A percentile compares a stretch with the other conserved stretches of the same genome.
These are phyloP conservation scores for Gephyroberyx darwinii DNA, from an alignment of 2,797 vertebrate genomes.

Conservation along the genomic window DNA sequence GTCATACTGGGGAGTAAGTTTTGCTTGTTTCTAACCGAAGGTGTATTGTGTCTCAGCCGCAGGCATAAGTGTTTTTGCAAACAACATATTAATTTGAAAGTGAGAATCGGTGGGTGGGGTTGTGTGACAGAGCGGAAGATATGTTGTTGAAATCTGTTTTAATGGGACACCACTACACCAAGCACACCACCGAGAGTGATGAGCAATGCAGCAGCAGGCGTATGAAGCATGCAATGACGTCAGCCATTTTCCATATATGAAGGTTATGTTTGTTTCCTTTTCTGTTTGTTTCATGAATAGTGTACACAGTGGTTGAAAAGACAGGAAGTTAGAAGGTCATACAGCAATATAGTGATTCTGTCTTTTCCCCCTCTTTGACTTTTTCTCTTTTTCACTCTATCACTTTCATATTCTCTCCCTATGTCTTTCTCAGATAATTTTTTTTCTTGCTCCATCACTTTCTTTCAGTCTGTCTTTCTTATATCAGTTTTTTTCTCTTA, in stretches of 20 bases:
- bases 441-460: conserved; percentile 22
- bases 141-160: conserved; percentile 22
- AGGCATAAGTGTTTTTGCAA: conserved; percentile 20
- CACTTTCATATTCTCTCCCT: conserved; percentile 23
- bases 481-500: neutral
- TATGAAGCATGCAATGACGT: neutral
- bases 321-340: conserved; percentile 69
- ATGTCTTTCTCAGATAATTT: neutral
- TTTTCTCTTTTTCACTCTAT: neutral
- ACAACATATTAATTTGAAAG: conserved; percentile 48
- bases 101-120: conserved; percentile 50
- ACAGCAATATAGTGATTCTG: neutral
- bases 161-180: conserved; percentile 14
- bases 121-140: neutral
- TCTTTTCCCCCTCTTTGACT: neutral
- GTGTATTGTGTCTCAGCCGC: neutral
- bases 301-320: conserved; percentile 50
- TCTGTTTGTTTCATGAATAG: conserved; percentile 39
- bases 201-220: conserved; percentile 25
- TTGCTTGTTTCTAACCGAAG: neutral
- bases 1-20: conserved; percentile 21
- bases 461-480: conserved; percentile 23
- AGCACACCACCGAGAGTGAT: conserved; percentile 9
- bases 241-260: conserved; percentile 61
- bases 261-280: conserved; percentile 54